Conservation (phyloP, 2,888 invertebrate genomes). For the Drosophila kokeensis region DNA sequence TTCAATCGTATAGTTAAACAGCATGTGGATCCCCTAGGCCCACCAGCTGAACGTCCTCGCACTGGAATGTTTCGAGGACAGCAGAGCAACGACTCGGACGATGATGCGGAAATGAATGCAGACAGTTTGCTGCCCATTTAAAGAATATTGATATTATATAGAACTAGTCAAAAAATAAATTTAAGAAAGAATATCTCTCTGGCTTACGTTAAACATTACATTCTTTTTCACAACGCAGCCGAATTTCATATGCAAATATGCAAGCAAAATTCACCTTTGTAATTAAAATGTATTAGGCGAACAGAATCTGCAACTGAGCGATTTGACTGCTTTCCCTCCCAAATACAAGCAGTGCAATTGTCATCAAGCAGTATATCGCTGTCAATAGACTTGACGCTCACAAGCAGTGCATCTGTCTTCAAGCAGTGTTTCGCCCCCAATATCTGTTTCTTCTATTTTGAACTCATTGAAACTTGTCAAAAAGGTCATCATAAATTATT, state of each 20-base stretch:
- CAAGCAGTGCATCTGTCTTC: neutral
- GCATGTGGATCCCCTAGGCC: slow-evolving; percentile 84
- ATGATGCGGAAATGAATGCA: slow-evolving; percentile 83
- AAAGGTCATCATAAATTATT: neutral
- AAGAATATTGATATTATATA: slow-evolving; percentile 8
- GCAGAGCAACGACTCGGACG: slow-evolving; percentile 81
- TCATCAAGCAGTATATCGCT: neutral
- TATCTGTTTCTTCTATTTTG: neutral
- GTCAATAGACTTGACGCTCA: neutral
- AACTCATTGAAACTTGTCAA: neutral
- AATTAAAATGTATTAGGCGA: neutral
- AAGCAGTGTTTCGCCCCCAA: neutral
- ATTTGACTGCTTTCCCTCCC: neutral
- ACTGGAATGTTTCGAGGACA: slow-evolving; percentile 81
- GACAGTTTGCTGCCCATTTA: slow-evolving; percentile 84
- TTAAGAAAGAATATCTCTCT: neutral
- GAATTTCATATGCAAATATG: neutral
- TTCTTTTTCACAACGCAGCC: neutral
- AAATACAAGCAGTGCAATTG: neutral
- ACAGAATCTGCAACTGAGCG: neutral
- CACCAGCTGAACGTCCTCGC: slow-evolving; percentile 84
- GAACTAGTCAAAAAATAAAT: neutral
- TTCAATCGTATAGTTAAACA: slow-evolving; percentile 60
- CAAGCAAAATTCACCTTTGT: neutral
- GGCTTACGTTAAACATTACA: neutral